Percentiles rank a stretch among this genome's conserved stretches.
Conservation (phyloP, 2,888 invertebrate species). For the Acrocera orbiculus region DNA sequence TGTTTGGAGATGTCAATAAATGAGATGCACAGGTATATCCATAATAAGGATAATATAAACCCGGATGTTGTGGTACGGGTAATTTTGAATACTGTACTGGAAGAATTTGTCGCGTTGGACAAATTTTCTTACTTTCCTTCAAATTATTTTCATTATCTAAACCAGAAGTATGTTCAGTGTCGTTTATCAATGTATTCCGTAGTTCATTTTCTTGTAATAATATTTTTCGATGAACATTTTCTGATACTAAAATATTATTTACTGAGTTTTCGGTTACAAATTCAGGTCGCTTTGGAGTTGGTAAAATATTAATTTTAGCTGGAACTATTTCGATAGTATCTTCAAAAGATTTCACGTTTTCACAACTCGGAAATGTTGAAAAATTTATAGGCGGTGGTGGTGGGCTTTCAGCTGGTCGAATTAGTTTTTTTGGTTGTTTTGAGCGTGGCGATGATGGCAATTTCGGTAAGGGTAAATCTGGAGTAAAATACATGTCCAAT, state of each 20-base stretch:
- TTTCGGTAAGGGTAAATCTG: constrained; percentile 12
- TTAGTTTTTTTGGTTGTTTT: not conserved
- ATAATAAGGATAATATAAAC: constrained; percentile 12
- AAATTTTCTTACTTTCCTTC: constrained; percentile 26
- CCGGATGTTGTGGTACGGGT: constrained; percentile 28
- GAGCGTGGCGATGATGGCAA: constrained; percentile 4
- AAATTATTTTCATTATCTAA: too few species aligned
- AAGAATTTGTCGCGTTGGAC: constrained; percentile 30
- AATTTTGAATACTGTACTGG: constrained; percentile 30
- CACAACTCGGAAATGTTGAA: constrained; percentile 22
- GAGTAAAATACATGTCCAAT: constrained; percentile 6
- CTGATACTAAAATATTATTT: constrained; percentile 26
- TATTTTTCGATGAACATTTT: constrained; percentile 28
- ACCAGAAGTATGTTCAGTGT: constrained; percentile 10
- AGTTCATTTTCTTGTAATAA: constrained; percentile 28
- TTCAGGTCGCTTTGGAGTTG: constrained; percentile 23
- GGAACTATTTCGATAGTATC: constrained; percentile 26
- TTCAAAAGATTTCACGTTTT: constrained; percentile 6
- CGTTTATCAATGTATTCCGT: constrained; percentile 22
- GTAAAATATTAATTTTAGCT: constrained; percentile 16
- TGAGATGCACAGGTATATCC: too few species aligned
- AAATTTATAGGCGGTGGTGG: constrained; percentile 30
- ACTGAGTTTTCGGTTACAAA: constrained; percentile 29
- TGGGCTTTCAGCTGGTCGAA: constrained; percentile 27
- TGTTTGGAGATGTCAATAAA: too few species aligned